Conservation (phyloP, 2,113 vertebrate species). For the Beaufortia kweichowensis region DNA sequence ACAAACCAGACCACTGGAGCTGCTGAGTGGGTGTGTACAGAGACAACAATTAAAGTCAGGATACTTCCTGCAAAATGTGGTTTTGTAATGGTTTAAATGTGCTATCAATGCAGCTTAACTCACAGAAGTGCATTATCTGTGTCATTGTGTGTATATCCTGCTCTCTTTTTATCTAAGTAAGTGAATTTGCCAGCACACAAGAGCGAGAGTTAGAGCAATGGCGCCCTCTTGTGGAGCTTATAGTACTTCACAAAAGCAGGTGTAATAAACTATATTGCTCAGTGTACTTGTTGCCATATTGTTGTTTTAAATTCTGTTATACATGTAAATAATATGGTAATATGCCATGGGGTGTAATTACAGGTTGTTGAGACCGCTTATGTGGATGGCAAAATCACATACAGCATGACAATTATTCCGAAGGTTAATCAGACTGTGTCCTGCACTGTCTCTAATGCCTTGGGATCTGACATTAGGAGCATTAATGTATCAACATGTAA, state of each 20-base stretch:
- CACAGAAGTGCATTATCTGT: background rate
- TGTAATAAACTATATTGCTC: background rate
- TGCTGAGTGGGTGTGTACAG: background rate
- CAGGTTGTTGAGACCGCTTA: slow-evolving; percentile 83
- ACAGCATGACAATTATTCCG: slow-evolving; percentile 85
- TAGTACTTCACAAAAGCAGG: background rate
- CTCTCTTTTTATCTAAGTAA: slow-evolving; percentile 13
- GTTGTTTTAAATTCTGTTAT: background rate
- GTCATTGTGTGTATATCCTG: background rate
- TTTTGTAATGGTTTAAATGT: slow-evolving; percentile 1
- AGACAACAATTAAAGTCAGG: background rate
- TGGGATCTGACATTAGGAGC: slow-evolving; percentile 78
- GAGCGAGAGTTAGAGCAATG: background rate
- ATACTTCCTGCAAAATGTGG: slow-evolving; percentile 2
- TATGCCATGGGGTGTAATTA: slow-evolving; percentile 14
- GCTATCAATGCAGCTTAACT: background rate
- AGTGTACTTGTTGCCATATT: background rate
- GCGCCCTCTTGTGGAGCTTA: slow-evolving; percentile 28
- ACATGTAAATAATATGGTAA: background rate
- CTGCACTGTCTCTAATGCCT: slow-evolving; percentile 86
- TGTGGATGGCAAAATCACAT: slow-evolving; percentile 80
- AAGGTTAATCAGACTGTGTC: slow-evolving; percentile 86
- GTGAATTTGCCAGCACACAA: background rate
- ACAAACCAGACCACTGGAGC: background rate
- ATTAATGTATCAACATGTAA: slow-evolving; percentile 91